Evolutionary conservation across 2,888 invertebrate species (phyloP).

Genomic region (Lasioglossum malachurum): DNA sequence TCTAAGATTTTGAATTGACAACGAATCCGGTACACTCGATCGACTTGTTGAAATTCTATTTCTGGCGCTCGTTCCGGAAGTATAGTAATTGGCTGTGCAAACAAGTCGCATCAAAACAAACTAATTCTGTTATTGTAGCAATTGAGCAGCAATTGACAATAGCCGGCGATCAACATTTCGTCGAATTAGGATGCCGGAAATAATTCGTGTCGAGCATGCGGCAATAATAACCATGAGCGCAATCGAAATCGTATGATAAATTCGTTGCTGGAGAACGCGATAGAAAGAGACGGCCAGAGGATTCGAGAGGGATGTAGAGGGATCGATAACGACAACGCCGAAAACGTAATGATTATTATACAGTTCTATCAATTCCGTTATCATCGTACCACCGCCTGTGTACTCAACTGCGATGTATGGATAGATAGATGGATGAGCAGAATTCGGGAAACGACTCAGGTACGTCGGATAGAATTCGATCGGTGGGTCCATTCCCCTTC

Average conservation of each 20-base stretch:
- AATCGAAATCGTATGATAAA: conserved; percentile 53
- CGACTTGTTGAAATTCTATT: background rate
- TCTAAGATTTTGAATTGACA: background rate
- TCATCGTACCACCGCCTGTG: conserved; percentile 47
- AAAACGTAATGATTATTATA: conserved; percentile 69
- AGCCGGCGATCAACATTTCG: conserved; percentile 41
- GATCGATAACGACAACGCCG: background rate
- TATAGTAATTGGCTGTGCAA: background rate
- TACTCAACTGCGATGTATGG: conserved; percentile 36
- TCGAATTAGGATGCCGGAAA: conserved; percentile 52
- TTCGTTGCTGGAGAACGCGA: background rate
- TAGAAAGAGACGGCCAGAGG: background rate
- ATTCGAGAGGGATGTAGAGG: background rate
- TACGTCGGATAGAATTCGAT: conserved; percentile 37
- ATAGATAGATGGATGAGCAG: conserved; percentile 41
- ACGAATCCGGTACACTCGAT: background rate
- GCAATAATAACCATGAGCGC: conserved; percentile 41
- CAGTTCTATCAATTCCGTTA: conserved; percentile 64
- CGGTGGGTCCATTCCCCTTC: conserved; percentile 60
- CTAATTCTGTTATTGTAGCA: conserved; percentile 36
- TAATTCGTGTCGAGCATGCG: conserved; percentile 45
- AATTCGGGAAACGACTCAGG: conserved; percentile 56
- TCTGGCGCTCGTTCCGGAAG: background rate
- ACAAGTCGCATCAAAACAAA: conserved; percentile 2
- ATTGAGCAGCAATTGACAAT: conserved; percentile 57